phyloP scores from a whole-genome alignment of 2,113 vertebrate genomes.

The Galemys pyrenaicus region DNA sequence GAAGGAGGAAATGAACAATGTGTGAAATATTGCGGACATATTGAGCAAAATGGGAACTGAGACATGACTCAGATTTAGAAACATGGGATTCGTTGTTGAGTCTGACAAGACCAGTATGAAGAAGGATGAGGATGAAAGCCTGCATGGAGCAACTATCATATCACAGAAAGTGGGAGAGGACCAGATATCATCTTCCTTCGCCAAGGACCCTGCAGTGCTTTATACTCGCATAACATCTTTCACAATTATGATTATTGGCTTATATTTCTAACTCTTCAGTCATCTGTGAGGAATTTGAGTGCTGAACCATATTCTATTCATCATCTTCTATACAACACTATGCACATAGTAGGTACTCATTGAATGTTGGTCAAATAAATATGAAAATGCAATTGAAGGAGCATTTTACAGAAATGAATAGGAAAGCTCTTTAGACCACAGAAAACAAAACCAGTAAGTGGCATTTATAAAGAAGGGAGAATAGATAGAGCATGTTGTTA shows the following conservation, averaged over 20 bases:
- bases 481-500: not conserved
- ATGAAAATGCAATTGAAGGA: not conserved
- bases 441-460: not conserved
- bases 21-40: slow-evolving; percentile 30
- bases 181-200: not conserved
- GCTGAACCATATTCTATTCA: not conserved
- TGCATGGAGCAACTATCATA: not conserved
- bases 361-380: slow-evolving; percentile 29
- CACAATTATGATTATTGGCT: not conserved
- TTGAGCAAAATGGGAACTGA: slow-evolving; percentile 42
- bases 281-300: not conserved
- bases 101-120: not conserved
- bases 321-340: not conserved
- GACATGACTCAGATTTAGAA: not conserved
- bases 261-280: not conserved
- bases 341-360: not conserved
- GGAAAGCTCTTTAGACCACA: not conserved
- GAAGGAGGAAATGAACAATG: slow-evolving; percentile 51
- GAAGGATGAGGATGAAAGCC: not conserved
- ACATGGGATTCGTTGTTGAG: not conserved
- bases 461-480: not conserved
- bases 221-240: not conserved
- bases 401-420: not conserved
- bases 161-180: not conserved
- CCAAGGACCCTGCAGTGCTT: not conserved